phyloP scores from a whole-genome alignment of 2,113 vertebrate genomes.

The Psittacula cyanocephala region DNA sequence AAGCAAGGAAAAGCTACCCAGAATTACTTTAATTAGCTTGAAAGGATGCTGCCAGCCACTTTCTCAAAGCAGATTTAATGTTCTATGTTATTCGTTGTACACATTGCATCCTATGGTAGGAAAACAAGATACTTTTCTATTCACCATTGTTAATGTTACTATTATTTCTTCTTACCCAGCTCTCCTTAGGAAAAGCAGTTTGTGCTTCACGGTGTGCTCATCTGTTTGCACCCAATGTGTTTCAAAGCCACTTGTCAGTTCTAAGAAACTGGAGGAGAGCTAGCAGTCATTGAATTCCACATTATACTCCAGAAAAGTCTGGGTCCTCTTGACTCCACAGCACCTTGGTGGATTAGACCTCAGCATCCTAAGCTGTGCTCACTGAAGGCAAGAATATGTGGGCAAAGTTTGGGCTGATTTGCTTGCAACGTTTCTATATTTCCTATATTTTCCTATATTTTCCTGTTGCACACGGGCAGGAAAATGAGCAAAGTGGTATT shows the following conservation, averaged over 20 bases:
- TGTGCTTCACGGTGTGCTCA: neutral
- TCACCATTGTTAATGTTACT: neutral
- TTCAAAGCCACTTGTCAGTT: neutral
- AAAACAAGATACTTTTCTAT: conserved; percentile 3
- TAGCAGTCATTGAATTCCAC: neutral
- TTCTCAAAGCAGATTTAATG: neutral
- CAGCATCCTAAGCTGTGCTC: neutral
- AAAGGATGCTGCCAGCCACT: conserved; percentile 17
- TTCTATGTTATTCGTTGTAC: neutral
- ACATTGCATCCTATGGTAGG: neutral
- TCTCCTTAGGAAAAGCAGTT: neutral
- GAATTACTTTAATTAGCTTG: conserved; percentile 59
- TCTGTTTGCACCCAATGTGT: neutral
- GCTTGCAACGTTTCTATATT: neutral
- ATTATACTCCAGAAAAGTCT: neutral
- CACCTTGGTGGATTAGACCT: neutral
- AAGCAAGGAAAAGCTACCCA: conserved; percentile 26
- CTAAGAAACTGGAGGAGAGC: neutral
- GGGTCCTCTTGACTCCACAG: neutral
- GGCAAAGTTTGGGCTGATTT: neutral
- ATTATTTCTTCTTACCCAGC: neutral
- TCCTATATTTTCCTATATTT: neutral
- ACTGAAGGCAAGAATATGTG: neutral
- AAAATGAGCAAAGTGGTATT: neutral
- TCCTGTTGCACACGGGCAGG: neutral